Conservation (phyloP, 2,113 vertebrate species). For the Turdus rufiventris region DNA sequence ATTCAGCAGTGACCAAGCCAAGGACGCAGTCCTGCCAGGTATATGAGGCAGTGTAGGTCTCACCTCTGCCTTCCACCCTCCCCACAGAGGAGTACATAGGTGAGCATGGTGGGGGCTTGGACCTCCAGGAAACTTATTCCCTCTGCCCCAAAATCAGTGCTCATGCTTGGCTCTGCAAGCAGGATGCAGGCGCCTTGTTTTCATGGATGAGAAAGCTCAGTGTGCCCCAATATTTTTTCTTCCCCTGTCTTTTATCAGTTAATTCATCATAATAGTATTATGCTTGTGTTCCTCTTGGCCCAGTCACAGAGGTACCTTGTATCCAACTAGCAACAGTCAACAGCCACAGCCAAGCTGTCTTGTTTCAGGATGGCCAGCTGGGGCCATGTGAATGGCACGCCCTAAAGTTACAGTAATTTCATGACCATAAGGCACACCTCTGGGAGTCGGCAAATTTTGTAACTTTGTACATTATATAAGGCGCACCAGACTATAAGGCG, state of each 20-base stretch:
- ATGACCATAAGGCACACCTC: no score
- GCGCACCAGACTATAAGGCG: no score
- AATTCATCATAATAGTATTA: not conserved
- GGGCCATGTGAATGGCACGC: fast-evolving
- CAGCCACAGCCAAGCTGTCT: not conserved
- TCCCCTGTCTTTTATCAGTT: not conserved
- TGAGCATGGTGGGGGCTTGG: fast-evolving
- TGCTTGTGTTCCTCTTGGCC: not conserved
- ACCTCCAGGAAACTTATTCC: not conserved
- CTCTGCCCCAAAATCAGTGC: not conserved
- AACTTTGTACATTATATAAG: no score
- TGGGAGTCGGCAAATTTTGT: no score
- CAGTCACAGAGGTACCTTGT: not conserved
- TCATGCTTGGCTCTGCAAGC: not conserved
- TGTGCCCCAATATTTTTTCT: fast-evolving
- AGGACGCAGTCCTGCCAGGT: fast-evolving
- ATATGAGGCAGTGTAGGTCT: fast-evolving
- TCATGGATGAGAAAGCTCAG: not conserved
- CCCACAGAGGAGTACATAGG: fast-evolving
- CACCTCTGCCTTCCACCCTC: fast-evolving
- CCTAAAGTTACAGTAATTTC: no score
- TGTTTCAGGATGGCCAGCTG: not conserved
- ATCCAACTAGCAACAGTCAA: not conserved
- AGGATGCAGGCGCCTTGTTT: not conserved
- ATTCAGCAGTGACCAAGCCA: not conserved